Evolutionary conservation across 2,797 vertebrate genomes (phyloP), one percentile per base, ranked within the genome.

Genomic region (Huso huso): DNA sequence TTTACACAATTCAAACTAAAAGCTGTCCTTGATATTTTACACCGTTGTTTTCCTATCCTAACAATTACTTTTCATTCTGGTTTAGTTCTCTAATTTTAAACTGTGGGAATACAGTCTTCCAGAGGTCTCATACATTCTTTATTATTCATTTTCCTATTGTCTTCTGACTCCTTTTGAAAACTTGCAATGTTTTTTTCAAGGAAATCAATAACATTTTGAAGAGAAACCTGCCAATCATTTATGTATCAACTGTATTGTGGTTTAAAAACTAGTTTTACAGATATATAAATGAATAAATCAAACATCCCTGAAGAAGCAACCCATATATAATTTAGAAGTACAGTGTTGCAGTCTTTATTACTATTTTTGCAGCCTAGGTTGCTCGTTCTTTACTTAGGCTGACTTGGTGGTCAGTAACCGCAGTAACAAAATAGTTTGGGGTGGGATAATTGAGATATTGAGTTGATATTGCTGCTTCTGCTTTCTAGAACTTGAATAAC

Each of bases 211-310:
- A 64, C 8, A 52, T 66, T 50, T 70, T 57, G 68, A 73, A 62
- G 71, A 71, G 67, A 69, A 51, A 75, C 68, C 72, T 75, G 77
- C 68, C 76, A 75, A 62, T 78, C 70, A 73, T 48, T 8, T 52
- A 71, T 71, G 68, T 71, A 72, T 75, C 76, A 72, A 67, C 64
- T 68, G 72, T 69, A 62, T 67, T 12, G 12, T 67, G 68, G 51
- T 60, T 69, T 64, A 68, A 61, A 61, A 71, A 66, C 68, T 65
- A 62, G 61, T 62, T 62, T 62, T 23, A 62, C 61, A 75, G 69
- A 70, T 72, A 71, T 72, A 71, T 37, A 71, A 73, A 77, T 76
- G 71, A 79, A 77, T 72, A 75, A 73, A 71, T 71, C 71, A 77
- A 59, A 67, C 52, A 48, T 66, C 70, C 67, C 57, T 67, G 64